A percentile compares a stretch with the other conserved stretches of the same genome.
These are phyloP conservation scores for Magallana nippona DNA, from an alignment of 2,888 invertebrate species.

Conservation along the genomic window DNA sequence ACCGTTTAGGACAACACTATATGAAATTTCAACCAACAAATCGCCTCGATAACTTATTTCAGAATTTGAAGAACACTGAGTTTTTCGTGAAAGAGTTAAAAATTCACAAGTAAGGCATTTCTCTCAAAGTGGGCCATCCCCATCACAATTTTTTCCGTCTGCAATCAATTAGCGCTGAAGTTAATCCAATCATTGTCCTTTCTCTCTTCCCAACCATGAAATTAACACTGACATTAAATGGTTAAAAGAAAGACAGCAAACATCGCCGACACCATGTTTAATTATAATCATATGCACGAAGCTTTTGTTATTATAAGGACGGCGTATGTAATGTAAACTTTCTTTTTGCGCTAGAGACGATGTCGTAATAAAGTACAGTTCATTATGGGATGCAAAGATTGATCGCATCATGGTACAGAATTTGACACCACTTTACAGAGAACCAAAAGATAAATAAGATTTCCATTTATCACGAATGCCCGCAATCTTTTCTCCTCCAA, in stretches of 20 bases:
- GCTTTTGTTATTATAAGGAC: conserved; percentile 21
- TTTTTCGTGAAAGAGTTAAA: neutral
- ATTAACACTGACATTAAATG: conserved; percentile 32
- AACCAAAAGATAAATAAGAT: conserved; percentile 9
- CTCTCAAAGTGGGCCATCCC: conserved; percentile 22
- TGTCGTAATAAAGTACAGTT: conserved; percentile 19
- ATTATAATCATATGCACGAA: conserved; percentile 30
- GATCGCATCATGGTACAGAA: conserved; percentile 31
- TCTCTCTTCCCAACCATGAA: conserved; percentile 28
- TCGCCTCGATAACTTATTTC: neutral
- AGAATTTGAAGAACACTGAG: neutral
- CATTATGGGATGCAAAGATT: conserved; percentile 28
- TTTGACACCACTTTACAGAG: conserved; percentile 30
- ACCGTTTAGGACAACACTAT: too few species aligned
- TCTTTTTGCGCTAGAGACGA: conserved; percentile 4
- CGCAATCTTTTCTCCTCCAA: neutral
- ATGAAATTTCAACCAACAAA: neutral
- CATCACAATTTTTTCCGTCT: conserved; percentile 20
- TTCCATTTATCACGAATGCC: conserved; percentile 33
- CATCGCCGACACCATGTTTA: conserved; percentile 19
- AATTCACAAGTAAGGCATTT: conserved; percentile 17
- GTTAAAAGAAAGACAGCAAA: conserved; percentile 18
- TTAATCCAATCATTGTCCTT: conserved; percentile 29
- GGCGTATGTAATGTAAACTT: neutral
- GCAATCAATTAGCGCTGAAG: conserved; percentile 33